Conservation (phyloP, 2,113 vertebrate species). For the Gnathonemus echidnorhynchus region DNA sequence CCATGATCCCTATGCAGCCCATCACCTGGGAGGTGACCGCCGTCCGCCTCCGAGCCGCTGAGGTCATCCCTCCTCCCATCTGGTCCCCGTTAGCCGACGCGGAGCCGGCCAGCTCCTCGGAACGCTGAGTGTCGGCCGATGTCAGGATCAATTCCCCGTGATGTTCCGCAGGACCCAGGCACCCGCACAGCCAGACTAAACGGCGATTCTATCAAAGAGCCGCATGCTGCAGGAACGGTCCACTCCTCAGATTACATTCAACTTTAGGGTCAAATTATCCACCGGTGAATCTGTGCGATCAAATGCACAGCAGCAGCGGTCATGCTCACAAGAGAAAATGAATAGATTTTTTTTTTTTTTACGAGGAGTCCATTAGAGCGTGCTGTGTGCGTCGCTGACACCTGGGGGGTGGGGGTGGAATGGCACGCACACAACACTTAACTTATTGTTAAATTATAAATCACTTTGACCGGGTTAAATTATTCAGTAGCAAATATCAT, state of each 20-base stretch:
- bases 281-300: constrained; percentile 4
- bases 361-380: constrained; percentile 16
- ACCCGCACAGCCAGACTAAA: constrained; percentile 29
- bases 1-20: not conserved
- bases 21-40: not conserved
- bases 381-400: not conserved
- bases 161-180: constrained; percentile 25
- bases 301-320: constrained; percentile 18
- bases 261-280: not conserved
- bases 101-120: constrained; percentile 16
- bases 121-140: constrained; percentile 8
- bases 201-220: constrained; percentile 27
- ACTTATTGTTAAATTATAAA: constrained; percentile 22
- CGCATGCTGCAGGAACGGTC: constrained; percentile 34
- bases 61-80: constrained; percentile 32
- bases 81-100: constrained; percentile 45
- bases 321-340: constrained; percentile 15
- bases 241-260: constrained; percentile 22
- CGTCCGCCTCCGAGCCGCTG: not conserved
- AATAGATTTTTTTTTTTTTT: not conserved
- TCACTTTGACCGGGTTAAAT: constrained; percentile 10
- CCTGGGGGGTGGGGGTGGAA: not conserved
- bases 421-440: not conserved
- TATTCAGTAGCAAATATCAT: constrained; percentile 22
- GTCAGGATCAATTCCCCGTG: constrained; percentile 26